Evolutionary conservation across 2,113 vertebrate species (phyloP).

Genomic region (Phyllostomus discolor): DNA sequence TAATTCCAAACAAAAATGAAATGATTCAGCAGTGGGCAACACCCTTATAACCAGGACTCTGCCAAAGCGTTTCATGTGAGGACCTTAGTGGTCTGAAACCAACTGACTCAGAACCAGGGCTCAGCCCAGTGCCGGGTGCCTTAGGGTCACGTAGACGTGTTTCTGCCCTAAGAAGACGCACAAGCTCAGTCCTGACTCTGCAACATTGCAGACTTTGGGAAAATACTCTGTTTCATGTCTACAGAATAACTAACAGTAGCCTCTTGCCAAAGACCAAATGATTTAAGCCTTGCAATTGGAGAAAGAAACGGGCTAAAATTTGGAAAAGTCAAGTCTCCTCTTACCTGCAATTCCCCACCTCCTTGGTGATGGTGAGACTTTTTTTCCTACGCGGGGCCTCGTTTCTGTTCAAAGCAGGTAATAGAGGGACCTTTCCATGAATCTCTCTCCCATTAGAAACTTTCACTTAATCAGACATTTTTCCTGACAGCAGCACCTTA

Average conservation of each 20-base stretch:
- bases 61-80: neutral
- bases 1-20: neutral
- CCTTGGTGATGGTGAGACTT: constrained; percentile 26
- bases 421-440: neutral
- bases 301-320: neutral
- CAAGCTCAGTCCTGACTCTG: neutral
- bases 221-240: neutral
- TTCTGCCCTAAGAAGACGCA: neutral
- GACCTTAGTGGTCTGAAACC: neutral
- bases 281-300: neutral
- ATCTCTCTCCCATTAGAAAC: constrained; percentile 41
- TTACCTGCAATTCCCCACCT: neutral
- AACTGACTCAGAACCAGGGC: neutral
- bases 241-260: neutral
- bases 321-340: neutral
- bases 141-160: neutral
- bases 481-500: constrained; percentile 61
- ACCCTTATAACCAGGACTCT: neutral
- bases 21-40: neutral
- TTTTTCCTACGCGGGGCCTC: neutral
- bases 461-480: constrained; percentile 51
- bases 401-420: constrained; percentile 28
- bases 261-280: constrained; percentile 19
- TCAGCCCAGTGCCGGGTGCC: neutral
- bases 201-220: neutral